Base-by-base conservation (phyloP, 2,113 vertebrate species). In the Cryptomyrus ogoouensis region DNA sequence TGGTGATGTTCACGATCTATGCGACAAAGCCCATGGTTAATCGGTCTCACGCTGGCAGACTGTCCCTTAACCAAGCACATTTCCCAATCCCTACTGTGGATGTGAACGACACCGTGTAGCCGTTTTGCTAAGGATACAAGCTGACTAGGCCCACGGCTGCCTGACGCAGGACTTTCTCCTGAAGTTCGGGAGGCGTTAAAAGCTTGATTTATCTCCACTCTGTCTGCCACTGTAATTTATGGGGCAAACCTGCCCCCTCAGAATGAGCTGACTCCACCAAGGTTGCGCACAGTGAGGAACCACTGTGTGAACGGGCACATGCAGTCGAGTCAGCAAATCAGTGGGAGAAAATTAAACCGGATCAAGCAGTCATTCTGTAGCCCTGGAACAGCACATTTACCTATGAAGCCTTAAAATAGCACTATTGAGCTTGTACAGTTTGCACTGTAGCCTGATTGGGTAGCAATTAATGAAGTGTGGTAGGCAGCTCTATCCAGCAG, bases 1-100 rank as follows among this genome's bases (percentile, higher is more conserved):
- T 85, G 3, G 97, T 99, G 93, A 99, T 96, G 91, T 99, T 99
- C 91, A 98, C 46, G 90, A 99, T 96, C 98, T 99, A 35, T 2
- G 35, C 50, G 52, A 84, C 47, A 84, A 39, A 53, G 4, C 4
- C 3, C 50, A 8, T 9, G 10, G 42, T 39, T n/a, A 85, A 49
- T 85, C 10, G 9, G 42, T 24, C 47, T 86, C 47, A 9, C 44
- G 2, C 84, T 21, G 42, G 77, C 4, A 83, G 5, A 35, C 15
- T 83, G 3, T 19, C 8, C 58, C 24, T 62, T 62, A 62, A 27
- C 58, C 62, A 10, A 46, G 83, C 19, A 9, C 80, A 39, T 83
- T 83, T 83, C 5, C 15, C 70, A n/a, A 80, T n/a, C 83, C 7
- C 21, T n/a, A 44, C 62, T 70, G 62, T 27, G n/a, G n/a, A 70